A percentile compares a stretch with the other conserved stretches of the same genome.
phyloP scores from a whole-genome alignment of 1,140 invertebrate species.

The Sarcophaga peregrina region DNA sequence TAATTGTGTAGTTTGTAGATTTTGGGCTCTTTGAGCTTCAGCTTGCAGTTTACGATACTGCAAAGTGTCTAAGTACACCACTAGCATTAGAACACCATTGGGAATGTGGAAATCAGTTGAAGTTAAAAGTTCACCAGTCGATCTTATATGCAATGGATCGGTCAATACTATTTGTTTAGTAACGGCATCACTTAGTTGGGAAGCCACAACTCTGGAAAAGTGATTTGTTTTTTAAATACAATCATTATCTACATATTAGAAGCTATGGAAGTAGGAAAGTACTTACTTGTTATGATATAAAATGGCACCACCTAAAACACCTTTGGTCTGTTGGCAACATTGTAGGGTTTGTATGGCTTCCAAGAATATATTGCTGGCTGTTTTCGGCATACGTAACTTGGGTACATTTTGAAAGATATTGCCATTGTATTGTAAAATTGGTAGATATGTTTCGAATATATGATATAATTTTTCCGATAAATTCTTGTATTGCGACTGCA shows the following conservation, averaged over 20 bases:
- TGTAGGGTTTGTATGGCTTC: slow-evolving; percentile 84
- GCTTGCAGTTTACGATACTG: slow-evolving; percentile 70
- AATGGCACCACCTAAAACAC: slow-evolving; percentile 80
- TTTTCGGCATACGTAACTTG: slow-evolving; percentile 82
- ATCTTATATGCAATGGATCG: slow-evolving; percentile 83
- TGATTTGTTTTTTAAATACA: neutral
- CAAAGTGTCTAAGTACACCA: slow-evolving; percentile 77
- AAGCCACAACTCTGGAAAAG: slow-evolving; percentile 78
- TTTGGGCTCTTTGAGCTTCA: slow-evolving; percentile 60
- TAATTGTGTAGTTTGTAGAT: slow-evolving; percentile 54
- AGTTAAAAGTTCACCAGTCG: slow-evolving; percentile 75
- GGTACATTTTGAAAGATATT: slow-evolving; percentile 83
- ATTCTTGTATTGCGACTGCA: slow-evolving; percentile 71
- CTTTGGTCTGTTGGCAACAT: slow-evolving; percentile 77
- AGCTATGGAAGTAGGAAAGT: neutral
- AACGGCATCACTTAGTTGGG: slow-evolving; percentile 78
- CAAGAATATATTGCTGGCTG: slow-evolving; percentile 82
- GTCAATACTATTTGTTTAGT: slow-evolving; percentile 82
- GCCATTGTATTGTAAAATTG: slow-evolving; percentile 80
- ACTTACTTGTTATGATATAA: slow-evolving; percentile 85
- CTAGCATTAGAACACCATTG: slow-evolving; percentile 79
- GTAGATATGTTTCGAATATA: slow-evolving; percentile 86
- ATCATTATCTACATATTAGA: too few relatives aligned
- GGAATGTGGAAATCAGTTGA: slow-evolving; percentile 77
- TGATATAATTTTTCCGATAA: slow-evolving; percentile 82